Evolutionary conservation across 2,888 invertebrate species (phyloP).

Genomic region (Anticlea derivata): DNA sequence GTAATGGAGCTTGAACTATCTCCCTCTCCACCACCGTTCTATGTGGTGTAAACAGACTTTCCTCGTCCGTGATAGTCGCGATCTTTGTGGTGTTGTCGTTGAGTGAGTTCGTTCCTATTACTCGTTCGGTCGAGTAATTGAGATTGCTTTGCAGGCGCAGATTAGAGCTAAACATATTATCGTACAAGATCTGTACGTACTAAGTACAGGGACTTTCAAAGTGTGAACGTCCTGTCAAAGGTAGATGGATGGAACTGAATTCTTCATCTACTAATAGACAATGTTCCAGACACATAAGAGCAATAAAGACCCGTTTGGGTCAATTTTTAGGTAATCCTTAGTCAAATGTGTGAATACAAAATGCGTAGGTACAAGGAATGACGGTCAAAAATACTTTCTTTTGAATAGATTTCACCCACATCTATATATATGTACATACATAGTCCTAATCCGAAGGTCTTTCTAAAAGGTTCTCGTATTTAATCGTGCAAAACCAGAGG

Average conservation of each 20-base stretch:
- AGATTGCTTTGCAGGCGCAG: background rate
- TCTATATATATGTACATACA: background rate
- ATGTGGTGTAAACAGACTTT: constrained; percentile 49
- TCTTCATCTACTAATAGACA: no score
- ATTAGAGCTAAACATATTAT: no score
- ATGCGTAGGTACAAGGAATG: background rate
- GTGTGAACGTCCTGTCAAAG: no score
- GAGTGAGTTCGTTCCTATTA: background rate
- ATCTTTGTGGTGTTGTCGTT: constrained; percentile 39
- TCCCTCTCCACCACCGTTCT: constrained; percentile 30
- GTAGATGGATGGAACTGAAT: no score
- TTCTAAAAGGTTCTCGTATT: constrained; percentile 30
- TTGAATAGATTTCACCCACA: background rate
- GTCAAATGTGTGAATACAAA: background rate
- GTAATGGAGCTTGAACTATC: constrained; percentile 6
- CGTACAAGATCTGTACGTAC: no score
- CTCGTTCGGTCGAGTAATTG: constrained; percentile 40
- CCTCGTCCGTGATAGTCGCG: constrained; percentile 40
- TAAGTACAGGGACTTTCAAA: no score
- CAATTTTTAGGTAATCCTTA: background rate
- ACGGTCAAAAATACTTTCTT: background rate
- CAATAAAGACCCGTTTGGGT: no score
- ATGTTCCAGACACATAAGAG: no score
- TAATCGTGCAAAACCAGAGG: constrained; percentile 28
- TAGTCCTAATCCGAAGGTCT: constrained; percentile 8